Base-by-base conservation (phyloP, 2,888 invertebrate species). In the Julus scandinavius region DNA sequence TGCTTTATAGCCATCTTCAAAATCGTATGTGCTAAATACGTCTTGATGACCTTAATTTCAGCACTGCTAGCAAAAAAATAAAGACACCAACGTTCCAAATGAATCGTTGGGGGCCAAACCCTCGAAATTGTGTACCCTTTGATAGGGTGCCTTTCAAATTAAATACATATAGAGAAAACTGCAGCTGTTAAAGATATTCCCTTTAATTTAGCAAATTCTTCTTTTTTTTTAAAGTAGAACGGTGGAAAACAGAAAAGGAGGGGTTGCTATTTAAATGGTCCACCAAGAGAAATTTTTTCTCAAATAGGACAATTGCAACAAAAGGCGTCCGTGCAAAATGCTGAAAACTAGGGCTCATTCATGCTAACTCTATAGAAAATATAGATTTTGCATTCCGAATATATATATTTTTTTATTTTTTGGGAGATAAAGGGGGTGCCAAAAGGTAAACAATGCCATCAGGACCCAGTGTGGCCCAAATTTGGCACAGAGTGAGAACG, bases 251-350 rank as follows among this genome's bases (percentile, higher is more conserved):
- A 29, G 72, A 72, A 72, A 45, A 72, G 72, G 72, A 9, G 72
- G 20, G 29, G 72, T 72, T 20, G 20, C 20, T n/a, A 72, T 72
- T 72, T 72, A 72, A 72, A 72, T 72, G 72, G 72, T 72, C 72
- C 72, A 20, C 72, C n/a, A 72, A 72, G 29, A n/a, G 72, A 72
- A 72, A 29, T 72, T 20, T 9, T 20, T 9, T 9, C 72, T 20
- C 72, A 72, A 72, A 72, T 72, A 72, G 72, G 72, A 72, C 72
- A 72, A 29, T 72, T 72, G 29, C 29, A 29, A 72, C 20, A 72
- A 72, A 72, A 72, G 72, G 72, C 72, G 41, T 45, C 41, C 41
- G 41, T 45, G 6, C 4, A 45, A 6, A 45, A 63, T 63, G 29
- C 9, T 5, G 29, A 72, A 29, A 72, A 72, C 29, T 29, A 29